These are phyloP conservation scores for Teinopalpus imperialis DNA, from an alignment of 2,888 invertebrate species.

Conservation along the genomic window DNA sequence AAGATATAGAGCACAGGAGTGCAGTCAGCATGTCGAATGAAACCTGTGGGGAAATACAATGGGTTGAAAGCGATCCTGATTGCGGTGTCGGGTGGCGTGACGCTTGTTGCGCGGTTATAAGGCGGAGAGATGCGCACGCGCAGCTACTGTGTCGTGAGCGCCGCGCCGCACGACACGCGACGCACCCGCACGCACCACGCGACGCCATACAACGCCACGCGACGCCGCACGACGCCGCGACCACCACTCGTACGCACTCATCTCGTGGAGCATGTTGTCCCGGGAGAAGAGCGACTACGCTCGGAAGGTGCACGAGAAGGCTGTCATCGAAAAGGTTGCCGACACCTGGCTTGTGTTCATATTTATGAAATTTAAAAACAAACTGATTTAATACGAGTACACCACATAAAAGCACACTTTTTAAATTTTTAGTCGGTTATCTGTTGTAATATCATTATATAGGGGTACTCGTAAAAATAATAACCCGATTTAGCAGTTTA, in stretches of 20 bases:
- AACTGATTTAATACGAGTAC: too few relatives aligned
- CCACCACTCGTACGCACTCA: slow-evolving; percentile 30
- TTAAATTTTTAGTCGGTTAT: too few relatives aligned
- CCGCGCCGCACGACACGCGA: slow-evolving; percentile 17
- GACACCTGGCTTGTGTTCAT: slow-evolving; percentile 22
- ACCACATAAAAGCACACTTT: too few relatives aligned
- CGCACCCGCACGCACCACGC: slow-evolving; percentile 6
- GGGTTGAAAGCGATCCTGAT: slow-evolving; percentile 19
- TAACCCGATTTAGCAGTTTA: too few relatives aligned
- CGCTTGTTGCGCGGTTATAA: slow-evolving; percentile 33
- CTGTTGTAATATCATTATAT: too few relatives aligned
- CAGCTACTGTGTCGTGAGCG: slow-evolving; percentile 27
- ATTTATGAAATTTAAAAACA: too few relatives aligned
- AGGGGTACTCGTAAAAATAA: too few relatives aligned
- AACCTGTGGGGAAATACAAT: slow-evolving; percentile 17
- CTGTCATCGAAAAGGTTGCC: slow-evolving; percentile 56
- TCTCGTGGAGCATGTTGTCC: slow-evolving; percentile 48
- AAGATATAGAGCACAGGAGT: slow-evolving; percentile 9
- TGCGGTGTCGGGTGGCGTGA: slow-evolving; percentile 18
- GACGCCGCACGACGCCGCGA: slow-evolving; percentile 21
- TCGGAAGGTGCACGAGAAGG: slow-evolving; percentile 57
- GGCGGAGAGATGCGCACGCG: slow-evolving; percentile 26
- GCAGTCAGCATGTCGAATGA: slow-evolving; percentile 7
- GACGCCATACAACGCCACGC: slow-evolving; percentile 12
- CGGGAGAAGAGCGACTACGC: slow-evolving; percentile 53